Evolutionary conservation across 2,888 invertebrate genomes (phyloP).

Genomic region (Clivina fossor): DNA sequence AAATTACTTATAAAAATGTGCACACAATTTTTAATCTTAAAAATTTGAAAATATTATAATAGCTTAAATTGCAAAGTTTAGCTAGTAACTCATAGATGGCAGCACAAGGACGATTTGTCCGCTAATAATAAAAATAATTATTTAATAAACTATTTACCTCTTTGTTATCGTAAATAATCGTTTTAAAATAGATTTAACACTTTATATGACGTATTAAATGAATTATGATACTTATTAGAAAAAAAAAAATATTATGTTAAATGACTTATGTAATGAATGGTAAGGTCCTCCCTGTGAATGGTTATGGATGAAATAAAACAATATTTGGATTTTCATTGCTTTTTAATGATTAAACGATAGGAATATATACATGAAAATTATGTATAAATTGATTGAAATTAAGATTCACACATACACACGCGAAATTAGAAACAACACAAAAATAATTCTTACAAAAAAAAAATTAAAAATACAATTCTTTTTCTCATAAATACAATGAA

Average conservation of each 20-base stretch:
- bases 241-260: too few relatives aligned
- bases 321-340: slow-evolving; percentile 30
- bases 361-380: slow-evolving; percentile 34
- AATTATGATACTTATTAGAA: too few relatives aligned
- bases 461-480: too few relatives aligned
- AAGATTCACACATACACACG: slow-evolving; percentile 18
- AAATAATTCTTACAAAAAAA: slow-evolving; percentile 11
- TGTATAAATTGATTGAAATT: slow-evolving; percentile 29
- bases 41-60: too few relatives aligned
- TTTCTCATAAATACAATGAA: slow-evolving; percentile 16
- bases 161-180: too few relatives aligned
- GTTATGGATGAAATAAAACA: neutral
- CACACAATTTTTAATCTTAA: too few relatives aligned
- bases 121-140: too few relatives aligned
- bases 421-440: slow-evolving; percentile 8
- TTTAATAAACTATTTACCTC: too few relatives aligned
- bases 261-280: neutral
- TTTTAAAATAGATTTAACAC: too few relatives aligned
- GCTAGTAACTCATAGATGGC: neutral
- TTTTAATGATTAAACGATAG: slow-evolving; percentile 33
- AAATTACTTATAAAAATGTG: too few relatives aligned
- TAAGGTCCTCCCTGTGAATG: neutral
- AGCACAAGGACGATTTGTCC: neutral
- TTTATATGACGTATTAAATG: neutral
- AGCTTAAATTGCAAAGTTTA: too few relatives aligned